Percentiles rank a stretch among this genome's conserved stretches.
These are phyloP conservation scores for Podocnemis expansa DNA, from an alignment of 2,113 vertebrate genomes.

Conservation along the genomic window DNA sequence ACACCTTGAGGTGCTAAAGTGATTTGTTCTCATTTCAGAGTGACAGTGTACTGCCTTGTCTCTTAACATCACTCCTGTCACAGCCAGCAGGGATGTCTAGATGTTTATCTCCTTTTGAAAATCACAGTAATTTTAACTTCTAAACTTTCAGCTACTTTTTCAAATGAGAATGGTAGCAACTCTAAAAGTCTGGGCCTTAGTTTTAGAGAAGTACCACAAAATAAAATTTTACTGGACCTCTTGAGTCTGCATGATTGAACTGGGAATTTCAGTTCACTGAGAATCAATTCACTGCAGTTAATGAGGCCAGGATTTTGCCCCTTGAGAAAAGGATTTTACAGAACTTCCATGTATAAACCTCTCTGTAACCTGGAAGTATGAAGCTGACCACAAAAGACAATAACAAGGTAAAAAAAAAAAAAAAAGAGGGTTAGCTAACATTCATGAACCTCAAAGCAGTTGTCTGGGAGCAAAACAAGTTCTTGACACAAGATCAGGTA, in stretches of 20 bases:
- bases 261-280: neutral
- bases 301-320: neutral
- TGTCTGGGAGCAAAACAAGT: neutral
- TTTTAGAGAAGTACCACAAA: neutral
- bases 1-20: fast-evolving
- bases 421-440: neutral
- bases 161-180: fast-evolving
- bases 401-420: neutral
- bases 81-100: neutral
- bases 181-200: neutral
- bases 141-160: neutral
- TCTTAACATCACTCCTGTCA: neutral
- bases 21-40: neutral
- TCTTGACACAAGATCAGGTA: neutral
- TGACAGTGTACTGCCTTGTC: fast-evolving
- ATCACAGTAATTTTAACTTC: fast-evolving
- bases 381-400: neutral
- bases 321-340: neutral
- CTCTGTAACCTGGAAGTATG: neutral
- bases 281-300: neutral
- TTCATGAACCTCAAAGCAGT: neutral
- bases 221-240: neutral
- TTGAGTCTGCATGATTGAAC: neutral
- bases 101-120: neutral
- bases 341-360: neutral